A percentile compares a stretch with the other conserved stretches of the same genome.
Evolutionary conservation across 1,140 invertebrate genomes (phyloP).

Genomic region (Zaprionus kolodkinae): DNA sequence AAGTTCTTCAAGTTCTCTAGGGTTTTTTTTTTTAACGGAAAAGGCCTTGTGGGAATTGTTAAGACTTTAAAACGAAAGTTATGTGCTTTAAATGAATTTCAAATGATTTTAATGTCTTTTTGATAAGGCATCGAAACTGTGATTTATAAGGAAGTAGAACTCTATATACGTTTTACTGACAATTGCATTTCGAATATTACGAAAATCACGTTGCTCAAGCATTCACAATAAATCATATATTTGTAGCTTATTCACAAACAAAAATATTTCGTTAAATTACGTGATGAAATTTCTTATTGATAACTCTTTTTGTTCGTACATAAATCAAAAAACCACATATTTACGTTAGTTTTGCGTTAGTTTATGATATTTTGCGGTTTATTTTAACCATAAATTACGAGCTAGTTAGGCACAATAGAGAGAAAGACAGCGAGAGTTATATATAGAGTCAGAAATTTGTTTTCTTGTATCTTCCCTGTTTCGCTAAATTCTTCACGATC

Average conservation of each 20-base stretch:
- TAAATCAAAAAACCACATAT: slow-evolving; percentile 11
- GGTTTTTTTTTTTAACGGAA: slow-evolving; percentile 10
- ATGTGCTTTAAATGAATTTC: slow-evolving; percentile 73
- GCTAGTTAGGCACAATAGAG: neutral
- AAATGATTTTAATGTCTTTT: slow-evolving; percentile 72
- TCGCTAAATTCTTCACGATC: neutral
- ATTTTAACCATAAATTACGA: slow-evolving; percentile 47
- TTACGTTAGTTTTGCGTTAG: slow-evolving; percentile 16
- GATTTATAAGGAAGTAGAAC: slow-evolving; percentile 23
- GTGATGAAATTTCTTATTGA: slow-evolving; percentile 67
- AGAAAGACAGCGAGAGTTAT: neutral
- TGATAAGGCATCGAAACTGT: slow-evolving; percentile 50
- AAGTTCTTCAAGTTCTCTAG: slow-evolving; percentile 5
- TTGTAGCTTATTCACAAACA: slow-evolving; percentile 6
- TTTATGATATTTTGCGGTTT: slow-evolving; percentile 26
- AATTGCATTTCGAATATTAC: slow-evolving; percentile 56
- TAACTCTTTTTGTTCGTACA: slow-evolving; percentile 59
- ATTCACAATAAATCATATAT: slow-evolving; percentile 16
- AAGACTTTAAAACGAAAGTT: slow-evolving; percentile 47
- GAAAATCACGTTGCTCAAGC: slow-evolving; percentile 71
- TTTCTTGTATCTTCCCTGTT: neutral
- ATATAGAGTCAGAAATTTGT: slow-evolving; percentile 7
- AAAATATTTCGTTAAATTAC: slow-evolving; percentile 58
- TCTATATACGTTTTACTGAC: slow-evolving; percentile 8
- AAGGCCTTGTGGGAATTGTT: slow-evolving; percentile 46